A percentile compares a stretch with the other conserved stretches of the same genome.
Conservation (phyloP, 2,113 vertebrate species). For the Polypterus bichir region DNA sequence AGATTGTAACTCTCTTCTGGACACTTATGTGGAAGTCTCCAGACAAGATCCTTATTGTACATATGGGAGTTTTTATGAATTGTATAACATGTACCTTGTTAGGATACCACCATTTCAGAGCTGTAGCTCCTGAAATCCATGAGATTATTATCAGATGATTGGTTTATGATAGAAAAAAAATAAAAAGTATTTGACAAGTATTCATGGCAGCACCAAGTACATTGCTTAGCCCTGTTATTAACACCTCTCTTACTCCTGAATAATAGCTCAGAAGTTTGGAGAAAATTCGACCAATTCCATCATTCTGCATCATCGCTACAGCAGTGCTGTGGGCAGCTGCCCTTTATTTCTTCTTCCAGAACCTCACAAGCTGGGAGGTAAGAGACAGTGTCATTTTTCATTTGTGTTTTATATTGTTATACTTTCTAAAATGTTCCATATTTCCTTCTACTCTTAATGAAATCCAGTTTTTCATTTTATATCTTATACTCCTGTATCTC, state of each 20-base stretch:
- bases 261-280: slow-evolving; percentile 56
- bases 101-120: neutral
- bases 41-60: too few relatives aligned
- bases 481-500: too few relatives aligned
- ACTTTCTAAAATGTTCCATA: too few relatives aligned
- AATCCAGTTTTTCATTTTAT: too few relatives aligned
- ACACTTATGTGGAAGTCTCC: too few relatives aligned
- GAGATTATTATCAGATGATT: neutral
- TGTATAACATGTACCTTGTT: too few relatives aligned
- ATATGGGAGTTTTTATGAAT: too few relatives aligned
- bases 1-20: too few relatives aligned
- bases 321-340: slow-evolving; percentile 51
- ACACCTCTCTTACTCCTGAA: neutral
- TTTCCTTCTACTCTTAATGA: too few relatives aligned
- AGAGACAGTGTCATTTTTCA: slow-evolving; percentile 1
- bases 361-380: slow-evolving; percentile 70
- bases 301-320: slow-evolving; percentile 56
- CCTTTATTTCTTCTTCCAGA: slow-evolving; percentile 69
- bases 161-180: neutral
- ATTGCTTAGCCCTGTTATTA: neutral
- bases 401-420: too few relatives aligned
- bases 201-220: neutral
- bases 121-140: neutral
- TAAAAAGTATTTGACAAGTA: neutral
- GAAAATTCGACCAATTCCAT: slow-evolving; percentile 43